Conservation (phyloP, 2,113 vertebrate genomes). For the Nothobranchius kuhntae region DNA sequence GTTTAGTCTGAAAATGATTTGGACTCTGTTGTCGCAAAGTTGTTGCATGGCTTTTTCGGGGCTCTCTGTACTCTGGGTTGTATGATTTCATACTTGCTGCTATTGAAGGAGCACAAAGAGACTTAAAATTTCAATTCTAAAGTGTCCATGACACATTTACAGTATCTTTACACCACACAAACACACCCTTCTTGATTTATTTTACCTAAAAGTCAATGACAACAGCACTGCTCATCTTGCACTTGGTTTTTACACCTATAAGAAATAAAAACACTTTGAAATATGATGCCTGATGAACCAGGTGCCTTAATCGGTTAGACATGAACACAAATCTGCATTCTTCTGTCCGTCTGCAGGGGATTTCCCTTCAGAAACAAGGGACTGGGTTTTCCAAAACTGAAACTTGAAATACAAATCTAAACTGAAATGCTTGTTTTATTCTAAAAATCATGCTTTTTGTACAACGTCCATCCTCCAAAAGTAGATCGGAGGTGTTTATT, state of each 20-base stretch:
- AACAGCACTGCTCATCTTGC: constrained; percentile 63
- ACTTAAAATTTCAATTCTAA: constrained; percentile 44
- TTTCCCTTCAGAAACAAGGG: constrained; percentile 56
- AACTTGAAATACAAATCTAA: constrained; percentile 34
- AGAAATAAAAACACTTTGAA: constrained; percentile 56
- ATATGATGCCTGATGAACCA: constrained; percentile 82
- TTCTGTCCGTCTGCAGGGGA: constrained; percentile 68
- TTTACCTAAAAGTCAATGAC: constrained; percentile 48
- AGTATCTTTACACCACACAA: constrained; percentile 21
- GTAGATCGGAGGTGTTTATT: constrained; percentile 5
- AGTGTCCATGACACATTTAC: constrained; percentile 34
- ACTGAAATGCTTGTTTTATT: constrained; percentile 26
- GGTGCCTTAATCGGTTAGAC: constrained; percentile 81
- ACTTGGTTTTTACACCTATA: constrained; percentile 68
- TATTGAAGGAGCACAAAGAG: constrained; percentile 71
- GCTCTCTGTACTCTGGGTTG: constrained; percentile 51
- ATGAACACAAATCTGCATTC: constrained; percentile 73
- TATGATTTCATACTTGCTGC: constrained; percentile 66
- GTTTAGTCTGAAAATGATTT: constrained; percentile 32
- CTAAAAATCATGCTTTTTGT: constrained; percentile 34
- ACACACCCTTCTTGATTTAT: constrained; percentile 6
- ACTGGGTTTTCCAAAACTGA: constrained; percentile 65
- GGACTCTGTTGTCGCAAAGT: constrained; percentile 32
- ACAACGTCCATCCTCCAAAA: constrained; percentile 21
- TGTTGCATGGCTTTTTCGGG: constrained; percentile 47